Conservation (phyloP, 2,113 vertebrate genomes). For the Strix aluco region DNA sequence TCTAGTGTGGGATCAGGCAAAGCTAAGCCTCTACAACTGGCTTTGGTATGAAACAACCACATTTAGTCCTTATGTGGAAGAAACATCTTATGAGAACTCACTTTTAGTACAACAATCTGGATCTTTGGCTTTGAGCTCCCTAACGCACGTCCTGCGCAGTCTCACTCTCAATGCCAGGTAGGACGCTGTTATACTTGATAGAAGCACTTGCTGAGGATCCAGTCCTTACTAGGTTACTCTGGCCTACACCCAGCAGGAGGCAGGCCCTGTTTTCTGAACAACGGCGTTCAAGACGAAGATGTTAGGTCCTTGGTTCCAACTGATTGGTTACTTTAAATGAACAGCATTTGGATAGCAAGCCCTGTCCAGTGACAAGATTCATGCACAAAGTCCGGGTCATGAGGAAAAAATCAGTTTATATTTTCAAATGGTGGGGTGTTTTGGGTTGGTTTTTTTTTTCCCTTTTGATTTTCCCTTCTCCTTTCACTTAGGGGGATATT, state of each 20-base stretch:
- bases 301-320: not conserved
- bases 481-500: constrained; percentile 88
- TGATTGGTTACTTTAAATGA: not conserved
- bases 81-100: constrained; percentile 97
- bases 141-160: constrained; percentile 90
- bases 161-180: constrained; percentile 94
- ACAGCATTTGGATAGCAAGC: not conserved
- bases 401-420: not conserved
- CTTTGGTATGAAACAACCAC: constrained; percentile 98
- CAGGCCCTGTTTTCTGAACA: not conserved
- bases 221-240: not conserved
- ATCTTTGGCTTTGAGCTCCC: constrained; percentile 89
- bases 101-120: constrained; percentile 92
- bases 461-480: not conserved
- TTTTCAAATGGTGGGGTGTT: not conserved
- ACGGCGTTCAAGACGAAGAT: not conserved
- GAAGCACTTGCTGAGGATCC: not conserved
- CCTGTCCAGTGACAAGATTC: not conserved
- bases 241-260: not conserved
- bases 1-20: constrained; percentile 97
- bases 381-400: not conserved
- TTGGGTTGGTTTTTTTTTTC: not conserved
- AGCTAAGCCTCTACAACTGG: constrained; percentile 95
- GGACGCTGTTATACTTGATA: not conserved
- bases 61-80: constrained; percentile 88